phyloP scores from a whole-genome alignment of 2,888 invertebrate species.

The Zonitis immaculata region DNA sequence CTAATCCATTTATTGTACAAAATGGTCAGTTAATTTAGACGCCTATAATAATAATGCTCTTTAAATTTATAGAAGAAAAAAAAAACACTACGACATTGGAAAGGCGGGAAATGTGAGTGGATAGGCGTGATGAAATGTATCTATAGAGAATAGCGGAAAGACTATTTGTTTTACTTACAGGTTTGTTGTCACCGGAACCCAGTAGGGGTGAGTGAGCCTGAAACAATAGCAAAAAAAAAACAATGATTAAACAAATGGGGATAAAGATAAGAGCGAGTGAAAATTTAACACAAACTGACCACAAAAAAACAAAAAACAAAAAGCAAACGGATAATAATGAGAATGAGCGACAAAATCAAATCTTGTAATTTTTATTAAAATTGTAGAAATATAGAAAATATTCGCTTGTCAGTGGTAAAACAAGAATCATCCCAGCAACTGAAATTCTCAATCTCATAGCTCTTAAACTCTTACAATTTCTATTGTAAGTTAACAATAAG shows the following conservation, averaged over 20 bases:
- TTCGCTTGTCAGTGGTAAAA: too few relatives aligned
- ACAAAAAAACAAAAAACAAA: neutral
- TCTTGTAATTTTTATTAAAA: too few relatives aligned
- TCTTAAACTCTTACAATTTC: too few relatives aligned
- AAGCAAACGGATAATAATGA: too few relatives aligned
- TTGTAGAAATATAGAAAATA: too few relatives aligned
- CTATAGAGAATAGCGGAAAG: constrained; percentile 10
- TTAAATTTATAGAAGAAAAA: neutral
- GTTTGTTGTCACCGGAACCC: constrained; percentile 56
- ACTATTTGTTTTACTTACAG: constrained; percentile 50
- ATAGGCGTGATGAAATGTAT: constrained; percentile 12
- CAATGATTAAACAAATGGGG: neutral
- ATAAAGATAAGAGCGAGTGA: neutral
- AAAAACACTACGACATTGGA: constrained; percentile 8
- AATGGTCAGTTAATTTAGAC: too few relatives aligned
- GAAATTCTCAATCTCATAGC: too few relatives aligned
- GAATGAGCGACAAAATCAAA: too few relatives aligned
- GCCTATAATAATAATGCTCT: too few relatives aligned
- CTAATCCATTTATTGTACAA: too few relatives aligned
- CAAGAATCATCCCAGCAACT: too few relatives aligned
- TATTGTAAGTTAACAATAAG: too few relatives aligned
- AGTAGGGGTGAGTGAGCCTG: constrained; percentile 67
- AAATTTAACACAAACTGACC: neutral
- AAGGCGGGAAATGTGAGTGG: constrained; percentile 22
- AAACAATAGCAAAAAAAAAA: constrained; percentile 48